phyloP scores from a whole-genome alignment of 2,888 invertebrate species.

The Exocentrus adspersus region DNA sequence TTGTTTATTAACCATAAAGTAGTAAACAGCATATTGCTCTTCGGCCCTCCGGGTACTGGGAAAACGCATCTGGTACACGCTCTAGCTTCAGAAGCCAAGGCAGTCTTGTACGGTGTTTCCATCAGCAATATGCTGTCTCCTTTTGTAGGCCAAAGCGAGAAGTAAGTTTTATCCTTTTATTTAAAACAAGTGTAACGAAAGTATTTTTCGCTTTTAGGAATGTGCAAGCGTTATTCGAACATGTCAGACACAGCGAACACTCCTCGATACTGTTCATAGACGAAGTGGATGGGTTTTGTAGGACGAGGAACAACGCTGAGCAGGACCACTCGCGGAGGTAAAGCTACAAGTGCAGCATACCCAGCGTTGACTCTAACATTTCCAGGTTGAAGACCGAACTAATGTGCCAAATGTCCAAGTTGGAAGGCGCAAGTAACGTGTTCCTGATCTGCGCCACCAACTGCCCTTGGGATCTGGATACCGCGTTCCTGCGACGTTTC shows the following conservation, averaged over 20 bases:
- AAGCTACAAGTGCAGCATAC: not conserved
- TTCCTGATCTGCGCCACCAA: slow-evolving; percentile 69
- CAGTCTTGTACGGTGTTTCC: slow-evolving; percentile 65
- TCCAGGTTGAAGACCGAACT: slow-evolving; percentile 68
- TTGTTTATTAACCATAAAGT: slow-evolving; percentile 64
- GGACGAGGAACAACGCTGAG: slow-evolving; percentile 63
- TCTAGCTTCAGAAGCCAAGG: slow-evolving; percentile 64
- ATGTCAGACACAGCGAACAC: slow-evolving; percentile 51
- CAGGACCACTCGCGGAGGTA: slow-evolving; percentile 65
- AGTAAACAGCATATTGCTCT: slow-evolving; percentile 67
- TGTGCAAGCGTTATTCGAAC: slow-evolving; percentile 53
- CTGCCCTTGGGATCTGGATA: slow-evolving; percentile 72
- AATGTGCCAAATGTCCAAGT: slow-evolving; percentile 66
- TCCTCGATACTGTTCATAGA: slow-evolving; percentile 68
- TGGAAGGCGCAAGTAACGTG: slow-evolving; percentile 52
- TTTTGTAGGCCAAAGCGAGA: slow-evolving; percentile 69
- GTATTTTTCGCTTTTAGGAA: no score
- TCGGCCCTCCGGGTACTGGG: slow-evolving; percentile 66
- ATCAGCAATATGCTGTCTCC: slow-evolving; percentile 67
- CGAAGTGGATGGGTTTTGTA: slow-evolving; percentile 70
- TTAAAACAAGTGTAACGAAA: no score
- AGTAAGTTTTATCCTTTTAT: slow-evolving; percentile 60
- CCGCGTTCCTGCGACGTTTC: slow-evolving; percentile 68
- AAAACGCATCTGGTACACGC: slow-evolving; percentile 63
- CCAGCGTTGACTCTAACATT: slow-evolving; percentile 11